Evolutionary conservation across 2,113 vertebrate genomes (phyloP), one percentile per base, ranked within the genome.

Genomic region (Triplophysa dalaica): DNA sequence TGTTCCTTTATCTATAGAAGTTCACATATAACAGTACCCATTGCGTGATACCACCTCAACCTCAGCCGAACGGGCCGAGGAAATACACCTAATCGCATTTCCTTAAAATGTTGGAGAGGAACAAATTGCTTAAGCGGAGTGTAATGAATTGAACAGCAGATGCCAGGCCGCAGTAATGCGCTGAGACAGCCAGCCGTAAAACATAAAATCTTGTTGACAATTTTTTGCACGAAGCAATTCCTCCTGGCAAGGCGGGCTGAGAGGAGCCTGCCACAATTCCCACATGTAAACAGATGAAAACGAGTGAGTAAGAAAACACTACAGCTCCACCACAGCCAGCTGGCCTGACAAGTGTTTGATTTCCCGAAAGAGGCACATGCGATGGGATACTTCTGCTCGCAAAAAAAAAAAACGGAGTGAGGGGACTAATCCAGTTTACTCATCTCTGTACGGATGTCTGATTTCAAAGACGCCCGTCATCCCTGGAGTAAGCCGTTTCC

Each of bases 391-490:
- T 61, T 26, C 64, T 58, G 68, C 70, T 21, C 24, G 22, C 56
- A 16, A 48, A 5, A 4, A n/a, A 22, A 61, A 68, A 33, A 29
- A 58, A 62, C 19, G 43, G 60, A 56, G 70, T 54, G 14, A 48
- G 74, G 52, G 75, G 80, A 64, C 82, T 85, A 84, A 87, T 82
- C 84, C 86, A 65, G 83, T 85, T 85, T 80, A 72, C 83, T 78
- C 83, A 80, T 85, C 82, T 85, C 82, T 63, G 29, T 52, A 72
- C 67, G 82, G 64, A 82, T 78, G 82, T 78, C 74, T 78, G 68
- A 75, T 83, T 76, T 77, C 52, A 29, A 17, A 82, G 64, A 29
- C 65, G 45, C 58, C 45, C 70, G 43, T 58, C 50, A 38, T 77
- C 73, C 67, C 65, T 78, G 75, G 68, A 67, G 77, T 82, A 87